A percentile compares a stretch with the other conserved stretches of the same genome.
These are phyloP conservation scores for Amblyteles armatorius DNA, from an alignment of 2,888 invertebrate genomes.

Conservation along the genomic window DNA sequence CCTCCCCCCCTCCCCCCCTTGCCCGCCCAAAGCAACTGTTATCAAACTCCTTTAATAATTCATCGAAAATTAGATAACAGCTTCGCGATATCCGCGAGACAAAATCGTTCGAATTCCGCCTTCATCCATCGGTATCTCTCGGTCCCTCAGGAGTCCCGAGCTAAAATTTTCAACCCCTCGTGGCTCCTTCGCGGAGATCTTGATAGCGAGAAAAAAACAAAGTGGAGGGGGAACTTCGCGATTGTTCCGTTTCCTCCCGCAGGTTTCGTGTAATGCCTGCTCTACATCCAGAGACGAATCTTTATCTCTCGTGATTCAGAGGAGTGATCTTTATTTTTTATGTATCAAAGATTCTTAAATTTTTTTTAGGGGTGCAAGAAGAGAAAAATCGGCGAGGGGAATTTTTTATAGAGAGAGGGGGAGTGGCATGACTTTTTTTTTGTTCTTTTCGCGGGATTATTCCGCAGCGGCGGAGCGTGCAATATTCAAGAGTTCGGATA, in stretches of 20 bases:
- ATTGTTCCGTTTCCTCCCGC: not conserved
- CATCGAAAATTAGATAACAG: constrained; percentile 72
- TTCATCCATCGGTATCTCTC: not conserved
- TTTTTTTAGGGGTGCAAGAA: constrained; percentile 17
- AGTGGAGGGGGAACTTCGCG: constrained; percentile 14
- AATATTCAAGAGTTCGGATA: constrained; percentile 56
- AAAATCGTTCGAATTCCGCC: constrained; percentile 15
- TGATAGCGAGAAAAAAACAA: constrained; percentile 22
- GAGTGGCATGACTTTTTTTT: not conserved
- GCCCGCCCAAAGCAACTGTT: constrained; percentile 54
- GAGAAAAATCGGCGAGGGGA: not conserved
- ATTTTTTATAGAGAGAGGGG: not conserved
- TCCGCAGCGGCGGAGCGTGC: not conserved
- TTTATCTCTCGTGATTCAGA: not conserved
- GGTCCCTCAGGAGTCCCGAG: not conserved
- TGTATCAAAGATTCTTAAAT: not conserved
- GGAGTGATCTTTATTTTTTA: constrained; percentile 15
- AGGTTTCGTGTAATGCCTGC: not conserved
- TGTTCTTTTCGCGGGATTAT: not conserved
- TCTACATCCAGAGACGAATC: constrained; percentile 2
- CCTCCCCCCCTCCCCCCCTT: not conserved
- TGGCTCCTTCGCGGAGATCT: constrained; percentile 10
- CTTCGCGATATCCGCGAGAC: constrained; percentile 34
- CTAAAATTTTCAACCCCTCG: not conserved
- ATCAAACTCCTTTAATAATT: constrained; percentile 79